Evolutionary conservation across 30 jellyfish, hydroid and myxozoan species (phyloP), one percentile per base, ranked within the genome.

Genomic region (Aurelia aurita complex sp. Pacific): DNA sequence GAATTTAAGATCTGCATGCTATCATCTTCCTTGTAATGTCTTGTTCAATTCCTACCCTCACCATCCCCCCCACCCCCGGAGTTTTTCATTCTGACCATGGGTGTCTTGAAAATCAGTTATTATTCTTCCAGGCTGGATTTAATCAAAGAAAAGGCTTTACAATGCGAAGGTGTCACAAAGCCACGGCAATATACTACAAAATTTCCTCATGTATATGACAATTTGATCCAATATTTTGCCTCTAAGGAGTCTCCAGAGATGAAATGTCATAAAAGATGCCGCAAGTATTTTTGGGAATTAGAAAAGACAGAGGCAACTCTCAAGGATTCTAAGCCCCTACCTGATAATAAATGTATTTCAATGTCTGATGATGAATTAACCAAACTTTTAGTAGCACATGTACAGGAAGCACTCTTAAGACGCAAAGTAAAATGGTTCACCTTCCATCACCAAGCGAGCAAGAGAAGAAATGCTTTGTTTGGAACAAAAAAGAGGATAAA

Each of bases 81-180:
- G 34, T 52, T 71, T 16, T 77, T 40, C 68, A 19, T 61, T 16
- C 71, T 11, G 32, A 77, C 87, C 87, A 77, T 54, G 77, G 60
- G 60, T 59, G 60, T 77, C 77, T 77, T 77, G 78, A 77, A 77
- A 77, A 61, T 77, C 85, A 63, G 35, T 62, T 46, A 1, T 19
- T 77, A 8, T 77, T 54, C 60, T 77, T 38, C 87, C 78, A 77
- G 87, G 87, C 67, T 77, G 51, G 87, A 77, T 77, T 57, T 78
- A 77, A 77, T 77, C 87, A 77, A 3, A 77, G 87, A 77, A 55
- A 77, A 77, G 87, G 87, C 87, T 15, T 77, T 61, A 77, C 87
- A 77, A 77, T 77, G 87, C 78, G 60, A 77, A 77, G 87, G 40
- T 33, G 77, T 77, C 65, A 77, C 87, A 60, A 77, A 77, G 23